Conservation (phyloP, 2,888 invertebrate species). For the Myopa tessellatipennis region DNA sequence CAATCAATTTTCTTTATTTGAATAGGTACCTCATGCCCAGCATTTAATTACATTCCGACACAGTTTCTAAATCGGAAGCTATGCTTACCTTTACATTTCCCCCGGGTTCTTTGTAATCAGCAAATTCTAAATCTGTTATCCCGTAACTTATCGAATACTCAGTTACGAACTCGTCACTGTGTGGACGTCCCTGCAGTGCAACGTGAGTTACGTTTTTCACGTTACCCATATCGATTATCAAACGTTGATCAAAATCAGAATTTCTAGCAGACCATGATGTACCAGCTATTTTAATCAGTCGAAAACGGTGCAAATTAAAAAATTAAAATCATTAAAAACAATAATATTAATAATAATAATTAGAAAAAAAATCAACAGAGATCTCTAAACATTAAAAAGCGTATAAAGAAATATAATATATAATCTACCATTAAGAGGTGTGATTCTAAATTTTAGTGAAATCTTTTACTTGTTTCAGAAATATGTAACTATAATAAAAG, state of each 20-base stretch:
- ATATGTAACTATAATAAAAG: too few relatives aligned
- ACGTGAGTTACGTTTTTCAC: constrained; percentile 90
- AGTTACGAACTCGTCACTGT: constrained; percentile 90
- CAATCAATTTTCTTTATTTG: not conserved
- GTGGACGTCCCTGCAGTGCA: constrained; percentile 89
- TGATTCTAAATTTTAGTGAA: too few relatives aligned
- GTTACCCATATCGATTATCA: constrained; percentile 88
- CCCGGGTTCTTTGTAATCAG: constrained; percentile 88
- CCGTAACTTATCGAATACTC: constrained; percentile 95
- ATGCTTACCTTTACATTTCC: constrained; percentile 87
- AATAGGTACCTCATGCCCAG: not conserved
- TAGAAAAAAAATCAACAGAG: constrained; percentile 41
- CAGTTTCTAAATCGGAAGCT: constrained; percentile 18
- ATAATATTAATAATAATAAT: constrained; percentile 40
- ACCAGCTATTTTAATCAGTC: constrained; percentile 73
- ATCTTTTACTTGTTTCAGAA: too few relatives aligned
- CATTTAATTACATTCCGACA: constrained; percentile 9
- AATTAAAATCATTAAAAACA: constrained; percentile 45
- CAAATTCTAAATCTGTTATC: constrained; percentile 89
- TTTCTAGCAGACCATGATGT: constrained; percentile 93
- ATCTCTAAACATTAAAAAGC: not conserved
- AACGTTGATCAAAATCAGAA: constrained; percentile 92
- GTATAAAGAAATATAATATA: too few relatives aligned
- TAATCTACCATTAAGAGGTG: too few relatives aligned
- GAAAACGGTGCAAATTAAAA: not conserved